Base-by-base conservation (phyloP, 2,113 vertebrate species). In the Emydura subglobosa region DNA sequence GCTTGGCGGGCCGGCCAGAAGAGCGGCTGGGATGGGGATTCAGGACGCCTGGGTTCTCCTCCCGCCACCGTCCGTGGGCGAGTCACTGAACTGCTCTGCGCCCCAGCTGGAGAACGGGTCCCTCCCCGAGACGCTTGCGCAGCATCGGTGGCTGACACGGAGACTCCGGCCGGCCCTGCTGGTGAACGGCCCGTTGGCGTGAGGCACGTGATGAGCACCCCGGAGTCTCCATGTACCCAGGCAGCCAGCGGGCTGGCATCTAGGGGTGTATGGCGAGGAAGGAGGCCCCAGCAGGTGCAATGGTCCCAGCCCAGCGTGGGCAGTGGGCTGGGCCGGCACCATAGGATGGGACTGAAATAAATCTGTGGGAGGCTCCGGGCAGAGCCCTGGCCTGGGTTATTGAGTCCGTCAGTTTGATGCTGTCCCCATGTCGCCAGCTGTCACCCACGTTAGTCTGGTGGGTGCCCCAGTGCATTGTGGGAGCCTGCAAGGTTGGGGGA, bases 21-120 rank as follows among this genome's bases (percentile, higher is more conserved):
- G 68, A 72, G 68, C 19, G 8, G 27, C n/a, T 6, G 8, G n/a
- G 68, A 5, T 22, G 19, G 68, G n/a, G 11, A 4, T 6, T 76
- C 4, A 0, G 0, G 44, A 78, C 88, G 59, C 80, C 91, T 92
- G 47, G 47, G 10, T 59, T 39, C 47, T 90, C 94, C 50, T 88
- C 91, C 0, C 50, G 87, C 83, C 95, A 87, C 95, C 96, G 94
- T 95, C 95, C 96, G 95, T 72, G 92, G 5, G 68, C 10, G 10
- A 74, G 21, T 42, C 3, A 17, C 21, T 17, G 14, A 65, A 34
- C 29, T 16, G 29, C 29, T 65, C 29, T 6, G 59, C 12, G 29
- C n/a, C 65, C 16, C 7, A 10, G 65, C 65, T 72, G 65, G 34
- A 39, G 65, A 72, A 39, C 34, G 9, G 4, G 7, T 72, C 34